Percentiles rank a stretch among this genome's conserved stretches.
Evolutionary conservation across 2,888 invertebrate genomes (phyloP).

Genomic region (Cosmopolites sordidus): DNA sequence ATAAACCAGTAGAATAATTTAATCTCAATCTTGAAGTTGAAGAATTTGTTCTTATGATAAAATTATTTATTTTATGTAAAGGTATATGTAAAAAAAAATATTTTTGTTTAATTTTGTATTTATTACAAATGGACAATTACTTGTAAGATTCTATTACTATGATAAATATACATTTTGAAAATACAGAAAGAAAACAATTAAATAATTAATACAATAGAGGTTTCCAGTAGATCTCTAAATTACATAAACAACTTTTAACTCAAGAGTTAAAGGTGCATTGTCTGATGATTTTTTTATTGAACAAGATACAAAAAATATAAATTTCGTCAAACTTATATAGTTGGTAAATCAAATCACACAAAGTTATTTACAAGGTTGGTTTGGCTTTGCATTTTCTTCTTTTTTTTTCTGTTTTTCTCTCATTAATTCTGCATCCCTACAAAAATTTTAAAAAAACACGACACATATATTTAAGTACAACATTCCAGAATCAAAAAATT

Average conservation of each 20-base stretch:
- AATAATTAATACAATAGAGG: not conserved
- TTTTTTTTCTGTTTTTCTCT: conserved; percentile 82
- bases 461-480: too few species aligned
- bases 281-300: not conserved
- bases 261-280: not conserved
- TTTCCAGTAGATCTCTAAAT: not conserved
- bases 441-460: conserved; percentile 37
- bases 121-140: conserved; percentile 23
- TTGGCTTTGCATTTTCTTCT: conserved; percentile 51
- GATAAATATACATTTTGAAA: conserved; percentile 3
- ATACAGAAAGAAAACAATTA: not conserved
- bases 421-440: conserved; percentile 84
- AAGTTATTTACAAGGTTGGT: conserved; percentile 30
- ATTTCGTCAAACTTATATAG: not conserved
- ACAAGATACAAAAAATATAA: not conserved
- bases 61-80: too few species aligned
- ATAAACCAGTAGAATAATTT: not conserved
- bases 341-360: not conserved
- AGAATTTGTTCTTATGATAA: too few species aligned
- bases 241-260: not conserved
- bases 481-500: too few species aligned
- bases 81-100: too few species aligned
- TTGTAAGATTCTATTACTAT: conserved; percentile 9
- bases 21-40: too few species aligned
- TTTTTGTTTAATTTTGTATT: too few species aligned